Evolutionary conservation across 1,140 invertebrate species (phyloP), one percentile per base, ranked within the genome.

Genomic region (Drosophila nebulosa): DNA sequence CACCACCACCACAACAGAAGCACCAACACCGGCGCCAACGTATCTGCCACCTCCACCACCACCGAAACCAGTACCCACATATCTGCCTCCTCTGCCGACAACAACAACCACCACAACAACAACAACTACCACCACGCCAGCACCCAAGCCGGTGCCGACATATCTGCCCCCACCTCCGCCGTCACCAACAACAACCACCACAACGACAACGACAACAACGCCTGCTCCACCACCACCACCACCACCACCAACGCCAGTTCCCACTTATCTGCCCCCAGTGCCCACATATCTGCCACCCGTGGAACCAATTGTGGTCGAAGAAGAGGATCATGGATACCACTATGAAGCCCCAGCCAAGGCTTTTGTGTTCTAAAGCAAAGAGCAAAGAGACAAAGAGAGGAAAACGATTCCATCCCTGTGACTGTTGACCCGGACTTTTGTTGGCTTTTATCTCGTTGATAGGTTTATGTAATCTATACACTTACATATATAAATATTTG

Each of bases 281-380:
- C 57, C 71, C 16, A 74, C 71, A 26, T 7, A 62, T 32, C 27
- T 62, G 27, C 71, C 71, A 12, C 50, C 72, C 9, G 55, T 62
- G 0, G 70, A 27, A 12, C 67, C 74, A 24, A 69, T 73, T 30
- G 74, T 89, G 18, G 66, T 69, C 5, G 79, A 79, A n/a, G 73
- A 46, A 46, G 9, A 10, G 21, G 52, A 74, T 16, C 64, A 72
- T 46, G 85, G 88, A n/a, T 90, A 90, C 22, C 88, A 79, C 64
- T 90, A 90, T 21, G 74, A 90, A n/a, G 71, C 57, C n/a, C 88
- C 88, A 10, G 72, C 77, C 12, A 64, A 81, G 39, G 57, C 64
- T 5, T 88, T 88, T 46, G 21, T 67, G 36, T 88, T 79, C 64
- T 88, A 75, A 61, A 24, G 10, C 4, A 30, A 12, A 50, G 56